Evolutionary conservation across 2,888 invertebrate species (phyloP).

Genomic region (Tetramorium bicarinatum): DNA sequence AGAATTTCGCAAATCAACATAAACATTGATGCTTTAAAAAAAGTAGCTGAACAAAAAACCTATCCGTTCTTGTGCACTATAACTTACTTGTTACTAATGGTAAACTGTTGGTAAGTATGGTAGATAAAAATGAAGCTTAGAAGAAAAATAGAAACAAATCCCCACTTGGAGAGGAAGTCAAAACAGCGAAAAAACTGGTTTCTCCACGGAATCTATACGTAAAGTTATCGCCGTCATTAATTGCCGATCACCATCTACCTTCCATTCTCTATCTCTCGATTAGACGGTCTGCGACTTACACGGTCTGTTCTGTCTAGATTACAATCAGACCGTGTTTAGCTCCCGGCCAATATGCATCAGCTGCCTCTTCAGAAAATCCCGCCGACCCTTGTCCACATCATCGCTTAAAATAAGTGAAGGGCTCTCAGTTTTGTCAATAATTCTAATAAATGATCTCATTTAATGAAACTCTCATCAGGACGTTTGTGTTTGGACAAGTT

Average conservation of each 20-base stretch:
- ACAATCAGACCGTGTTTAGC: slow-evolving; percentile 3
- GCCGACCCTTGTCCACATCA: neutral
- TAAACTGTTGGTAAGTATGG: neutral
- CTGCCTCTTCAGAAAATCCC: neutral
- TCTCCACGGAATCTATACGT: slow-evolving; percentile 25
- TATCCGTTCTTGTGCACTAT: neutral
- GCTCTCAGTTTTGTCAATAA: neutral
- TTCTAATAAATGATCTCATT: neutral
- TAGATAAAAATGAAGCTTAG: neutral
- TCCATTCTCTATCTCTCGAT: slow-evolving; percentile 48
- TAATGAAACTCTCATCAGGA: neutral
- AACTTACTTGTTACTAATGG: neutral
- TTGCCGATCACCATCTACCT: slow-evolving; percentile 32
- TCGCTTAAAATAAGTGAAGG: slow-evolving; percentile 13
- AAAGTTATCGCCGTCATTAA: slow-evolving; percentile 41
- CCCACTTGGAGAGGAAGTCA: neutral
- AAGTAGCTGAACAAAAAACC: neutral
- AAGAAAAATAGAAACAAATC: neutral
- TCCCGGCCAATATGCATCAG: neutral
- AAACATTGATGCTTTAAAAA: neutral
- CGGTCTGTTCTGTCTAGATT: slow-evolving; percentile 2
- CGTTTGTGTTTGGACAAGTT: neutral
- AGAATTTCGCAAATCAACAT: neutral
- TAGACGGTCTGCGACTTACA: neutral
- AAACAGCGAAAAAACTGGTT: slow-evolving; percentile 60